Evolutionary conservation across 2,888 invertebrate genomes (phyloP).

Genomic region (Serrognathus titanus): DNA sequence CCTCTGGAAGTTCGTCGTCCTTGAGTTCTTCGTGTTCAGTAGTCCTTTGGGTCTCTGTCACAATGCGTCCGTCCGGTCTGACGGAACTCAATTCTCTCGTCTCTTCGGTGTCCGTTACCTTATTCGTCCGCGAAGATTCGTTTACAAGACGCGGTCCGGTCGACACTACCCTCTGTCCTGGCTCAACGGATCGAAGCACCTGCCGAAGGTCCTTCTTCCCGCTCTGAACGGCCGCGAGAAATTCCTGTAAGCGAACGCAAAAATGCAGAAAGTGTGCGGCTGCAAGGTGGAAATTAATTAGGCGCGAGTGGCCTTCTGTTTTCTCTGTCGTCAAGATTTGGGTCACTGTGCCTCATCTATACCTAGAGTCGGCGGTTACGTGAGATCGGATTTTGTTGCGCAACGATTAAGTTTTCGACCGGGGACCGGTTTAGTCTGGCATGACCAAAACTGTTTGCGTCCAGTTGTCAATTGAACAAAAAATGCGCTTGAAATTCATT

Average conservation of each 20-base stretch:
- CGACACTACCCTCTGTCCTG: constrained; percentile 62
- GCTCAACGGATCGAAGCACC: constrained; percentile 58
- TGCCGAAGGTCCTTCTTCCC: constrained; percentile 67
- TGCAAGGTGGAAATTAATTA: too few relatives aligned
- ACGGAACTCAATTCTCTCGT: constrained; percentile 73
- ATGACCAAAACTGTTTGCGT: too few relatives aligned
- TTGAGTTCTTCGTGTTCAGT: constrained; percentile 81
- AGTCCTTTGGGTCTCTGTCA: constrained; percentile 79
- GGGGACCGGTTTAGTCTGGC: too few relatives aligned
- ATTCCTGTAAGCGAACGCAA: constrained; percentile 57
- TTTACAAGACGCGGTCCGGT: constrained; percentile 70
- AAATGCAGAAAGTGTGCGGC: too few relatives aligned
- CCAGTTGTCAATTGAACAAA: too few relatives aligned
- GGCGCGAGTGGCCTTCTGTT: background rate
- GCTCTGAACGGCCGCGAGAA: constrained; percentile 67
- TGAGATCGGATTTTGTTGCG: too few relatives aligned
- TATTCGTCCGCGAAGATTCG: constrained; percentile 72
- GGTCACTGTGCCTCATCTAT: background rate
- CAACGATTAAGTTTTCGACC: too few relatives aligned
- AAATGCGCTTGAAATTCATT: too few relatives aligned
- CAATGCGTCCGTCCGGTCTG: constrained; percentile 77
- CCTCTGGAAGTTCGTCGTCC: constrained; percentile 73
- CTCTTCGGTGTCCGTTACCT: constrained; percentile 84
- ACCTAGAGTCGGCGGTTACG: too few relatives aligned
- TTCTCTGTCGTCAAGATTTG: background rate